Conservation (phyloP, 2,797 vertebrate species). For the Eulemur mongoz region DNA sequence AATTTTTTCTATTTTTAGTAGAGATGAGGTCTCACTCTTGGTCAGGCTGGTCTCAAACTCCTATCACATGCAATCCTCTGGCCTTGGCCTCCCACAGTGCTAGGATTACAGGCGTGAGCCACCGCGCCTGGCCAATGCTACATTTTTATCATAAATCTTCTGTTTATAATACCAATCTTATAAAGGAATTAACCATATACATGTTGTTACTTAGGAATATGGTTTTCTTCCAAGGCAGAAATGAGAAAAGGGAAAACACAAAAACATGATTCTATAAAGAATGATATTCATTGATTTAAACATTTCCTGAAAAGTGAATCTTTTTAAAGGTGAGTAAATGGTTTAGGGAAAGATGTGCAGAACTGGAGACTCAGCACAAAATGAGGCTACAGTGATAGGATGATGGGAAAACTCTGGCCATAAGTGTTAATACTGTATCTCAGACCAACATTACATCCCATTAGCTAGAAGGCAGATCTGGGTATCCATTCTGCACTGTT, state of each 20-base stretch:
- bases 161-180: not conserved
- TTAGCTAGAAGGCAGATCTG: not conserved
- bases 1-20: too few species aligned
- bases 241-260: not conserved
- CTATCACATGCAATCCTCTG: too few species aligned
- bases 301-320: not conserved
- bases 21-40: too few species aligned
- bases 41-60: too few species aligned
- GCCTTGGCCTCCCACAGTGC: too few species aligned
- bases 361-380: not conserved
- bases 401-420: not conserved
- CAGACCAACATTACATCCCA: not conserved
- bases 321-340: not conserved
- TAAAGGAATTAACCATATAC: not conserved
- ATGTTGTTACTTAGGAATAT: not conserved
- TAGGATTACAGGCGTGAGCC: too few species aligned
- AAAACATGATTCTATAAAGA: not conserved
- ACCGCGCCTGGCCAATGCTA: not conserved
- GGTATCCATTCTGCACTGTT: not conserved
- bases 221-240: conserved; percentile 22
- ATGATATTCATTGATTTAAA: not conserved
- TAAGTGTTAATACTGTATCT: not conserved
- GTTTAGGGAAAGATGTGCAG: not conserved
- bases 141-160: conserved; percentile 2
- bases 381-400: not conserved